Base-by-base conservation (phyloP, 2,797 vertebrate genomes). In the Rhinophrynus dorsalis region DNA sequence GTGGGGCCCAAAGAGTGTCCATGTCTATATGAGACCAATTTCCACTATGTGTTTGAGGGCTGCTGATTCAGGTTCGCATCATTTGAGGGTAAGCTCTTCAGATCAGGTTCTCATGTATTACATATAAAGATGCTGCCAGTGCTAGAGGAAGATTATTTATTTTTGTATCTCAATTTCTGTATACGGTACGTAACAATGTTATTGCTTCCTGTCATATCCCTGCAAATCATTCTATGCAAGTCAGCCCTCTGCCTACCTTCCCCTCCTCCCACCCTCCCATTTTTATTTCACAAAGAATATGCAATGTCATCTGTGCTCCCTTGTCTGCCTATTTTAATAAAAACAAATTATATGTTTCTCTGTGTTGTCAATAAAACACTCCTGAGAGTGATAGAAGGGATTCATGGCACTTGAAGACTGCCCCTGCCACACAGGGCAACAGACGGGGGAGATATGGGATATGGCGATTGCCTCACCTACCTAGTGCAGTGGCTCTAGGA, bases 111-210 rank as follows among this genome's bases (percentile, higher is more conserved):
- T 26, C 35, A n/a, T 42, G 24, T 24, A 29, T 21, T 13, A 26
- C 20, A 57, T 58, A n/a, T 57, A 26, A 2, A 52, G 13, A 56
- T 29, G 18, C 37, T 63, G 59, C 50, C 21, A 63, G 40, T n/a
- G n/a, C 30, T 63, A 38, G 10, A 47, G 26, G 17, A 54, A 35
- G 21, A 51, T 59, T 24, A 54, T 42, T 21, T 54, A 35, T 52
- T 66, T 60, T 56, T 40, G 5, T 38, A 67, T 66, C 44, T 72
- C 54, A 40, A 40, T 37, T 42, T 42, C 59, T 44, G 27, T 60
- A 27, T n/a, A 44, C 47, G 27, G 23, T 11, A 27, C 23, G 42
- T 24, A 30, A 8, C 54, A 24, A 23, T 30, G 8, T 18, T 44
- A 18, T 44, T 29, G 24, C 24, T 51, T 51, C 15, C 23, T 26